phyloP scores from a whole-genome alignment of 64 coral and sea anemone species.

The Anthopleura sola region DNA sequence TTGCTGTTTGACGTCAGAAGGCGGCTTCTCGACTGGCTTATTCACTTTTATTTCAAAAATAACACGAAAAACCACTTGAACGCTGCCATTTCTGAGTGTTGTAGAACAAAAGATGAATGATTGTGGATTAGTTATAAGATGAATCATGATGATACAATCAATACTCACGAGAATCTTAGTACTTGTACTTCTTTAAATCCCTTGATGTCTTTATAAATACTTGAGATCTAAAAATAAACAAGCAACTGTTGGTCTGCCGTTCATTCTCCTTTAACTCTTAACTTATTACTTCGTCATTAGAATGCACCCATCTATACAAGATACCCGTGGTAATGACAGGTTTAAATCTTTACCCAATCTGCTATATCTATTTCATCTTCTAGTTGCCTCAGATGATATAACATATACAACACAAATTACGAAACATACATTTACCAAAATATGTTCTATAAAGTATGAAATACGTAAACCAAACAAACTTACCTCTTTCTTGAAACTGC shows the following conservation, averaged over 20 bases:
- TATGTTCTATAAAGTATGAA: too few relatives aligned
- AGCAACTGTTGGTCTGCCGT: too few relatives aligned
- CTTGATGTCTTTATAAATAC: background rate
- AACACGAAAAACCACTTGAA: constrained; percentile 66
- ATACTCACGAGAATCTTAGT: background rate
- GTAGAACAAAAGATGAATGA: background rate
- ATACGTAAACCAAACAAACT: background rate
- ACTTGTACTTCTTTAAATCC: constrained; percentile 3
- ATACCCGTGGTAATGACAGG: too few relatives aligned
- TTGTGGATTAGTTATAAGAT: background rate
- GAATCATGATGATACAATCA: background rate
- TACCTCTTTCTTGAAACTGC: background rate
- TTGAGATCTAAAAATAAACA: background rate
- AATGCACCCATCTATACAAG: too few relatives aligned
- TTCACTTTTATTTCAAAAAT: constrained; percentile 58
- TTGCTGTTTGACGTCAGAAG: constrained; percentile 27
- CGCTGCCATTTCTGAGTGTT: constrained; percentile 63
- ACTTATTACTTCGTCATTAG: too few relatives aligned
- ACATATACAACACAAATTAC: too few relatives aligned
- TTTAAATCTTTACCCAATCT: too few relatives aligned
- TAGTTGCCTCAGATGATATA: too few relatives aligned
- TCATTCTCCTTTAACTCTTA: too few relatives aligned
- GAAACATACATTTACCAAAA: too few relatives aligned
- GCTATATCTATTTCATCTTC: too few relatives aligned
- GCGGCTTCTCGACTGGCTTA: constrained; percentile 24